Conservation (phyloP, 2,113 vertebrate species). For the Takifugu bimaculatus region DNA sequence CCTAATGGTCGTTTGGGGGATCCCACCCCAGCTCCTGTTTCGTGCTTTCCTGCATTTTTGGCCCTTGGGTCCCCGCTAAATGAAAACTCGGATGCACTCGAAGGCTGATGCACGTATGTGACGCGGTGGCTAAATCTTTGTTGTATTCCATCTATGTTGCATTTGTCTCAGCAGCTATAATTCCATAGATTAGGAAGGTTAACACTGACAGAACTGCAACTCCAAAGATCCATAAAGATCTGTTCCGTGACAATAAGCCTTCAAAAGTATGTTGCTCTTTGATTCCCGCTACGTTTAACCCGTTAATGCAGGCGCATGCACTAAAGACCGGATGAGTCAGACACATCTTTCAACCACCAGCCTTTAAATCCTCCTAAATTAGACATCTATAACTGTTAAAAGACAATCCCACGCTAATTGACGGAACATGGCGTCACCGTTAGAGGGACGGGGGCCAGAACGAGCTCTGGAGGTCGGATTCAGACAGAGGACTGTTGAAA, state of each 20-base stretch:
- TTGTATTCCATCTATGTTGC: slow-evolving; percentile 23
- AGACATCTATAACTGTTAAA: slow-evolving; percentile 9
- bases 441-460: slow-evolving; percentile 5
- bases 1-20: too few relatives aligned
- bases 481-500: slow-evolving; percentile 14
- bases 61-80: not conserved
- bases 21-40: too few relatives aligned
- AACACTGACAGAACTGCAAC: slow-evolving; percentile 49
- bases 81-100: slow-evolving; percentile 47
- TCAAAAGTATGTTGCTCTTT: slow-evolving; percentile 34
- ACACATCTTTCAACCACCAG: slow-evolving; percentile 35
- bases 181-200: slow-evolving; percentile 52
- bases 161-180: slow-evolving; percentile 29
- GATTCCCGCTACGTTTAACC: slow-evolving; percentile 17
- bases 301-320: slow-evolving; percentile 26
- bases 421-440: not conserved
- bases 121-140: slow-evolving; percentile 29
- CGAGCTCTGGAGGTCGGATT: slow-evolving; percentile 13
- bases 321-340: slow-evolving; percentile 16
- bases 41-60: too few relatives aligned
- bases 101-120: slow-evolving; percentile 13
- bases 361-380: slow-evolving; percentile 47
- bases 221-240: slow-evolving; percentile 39
- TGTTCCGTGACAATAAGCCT: slow-evolving; percentile 56
- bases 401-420: slow-evolving; percentile 10